A percentile compares a stretch with the other conserved stretches of the same genome.
These are phyloP conservation scores for Sebastes elongatus DNA, from an alignment of 2,797 vertebrate species.

Conservation along the genomic window DNA sequence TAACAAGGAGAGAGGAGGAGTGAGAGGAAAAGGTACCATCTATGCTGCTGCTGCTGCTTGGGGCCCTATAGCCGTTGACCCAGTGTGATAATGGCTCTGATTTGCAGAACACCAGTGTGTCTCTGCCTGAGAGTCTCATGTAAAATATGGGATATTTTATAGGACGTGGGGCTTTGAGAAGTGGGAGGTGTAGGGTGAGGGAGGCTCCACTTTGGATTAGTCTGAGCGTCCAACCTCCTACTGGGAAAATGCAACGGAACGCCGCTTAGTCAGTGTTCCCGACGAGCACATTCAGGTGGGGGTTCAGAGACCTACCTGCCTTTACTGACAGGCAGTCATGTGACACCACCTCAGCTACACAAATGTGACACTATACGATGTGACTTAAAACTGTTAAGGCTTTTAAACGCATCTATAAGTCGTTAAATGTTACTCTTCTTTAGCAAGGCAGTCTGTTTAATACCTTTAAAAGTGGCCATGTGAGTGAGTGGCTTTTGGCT, in stretches of 20 bases:
- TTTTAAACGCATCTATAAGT: neutral
- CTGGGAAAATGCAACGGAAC: constrained; percentile 33
- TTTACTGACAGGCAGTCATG: neutral
- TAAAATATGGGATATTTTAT: constrained; percentile 95
- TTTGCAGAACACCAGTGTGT: constrained; percentile 91
- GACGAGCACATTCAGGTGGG: neutral
- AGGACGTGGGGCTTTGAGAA: constrained; percentile 82
- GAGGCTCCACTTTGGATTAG: constrained; percentile 80
- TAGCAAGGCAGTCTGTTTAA: neutral
- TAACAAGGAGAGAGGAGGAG: neutral
- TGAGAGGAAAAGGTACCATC: constrained; percentile 66
- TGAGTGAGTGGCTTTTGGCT: neutral
- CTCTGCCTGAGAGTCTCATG: constrained; percentile 87
- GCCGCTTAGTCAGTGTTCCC: constrained; percentile 4
- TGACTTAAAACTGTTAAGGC: neutral
- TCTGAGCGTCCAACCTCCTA: constrained; percentile 1
- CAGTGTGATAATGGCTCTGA: constrained; percentile 93
- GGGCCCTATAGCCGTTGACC: constrained; percentile 84
- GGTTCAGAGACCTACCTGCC: neutral
- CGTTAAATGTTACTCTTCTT: neutral
- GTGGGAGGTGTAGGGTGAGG: constrained; percentile 42
- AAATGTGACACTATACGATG: neutral
- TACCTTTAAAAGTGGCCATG: neutral
- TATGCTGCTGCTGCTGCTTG: constrained; percentile 78
- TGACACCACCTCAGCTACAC: neutral